These are phyloP conservation scores for Polyergus mexicanus DNA, from an alignment of 1,140 invertebrate species.

Conservation along the genomic window DNA sequence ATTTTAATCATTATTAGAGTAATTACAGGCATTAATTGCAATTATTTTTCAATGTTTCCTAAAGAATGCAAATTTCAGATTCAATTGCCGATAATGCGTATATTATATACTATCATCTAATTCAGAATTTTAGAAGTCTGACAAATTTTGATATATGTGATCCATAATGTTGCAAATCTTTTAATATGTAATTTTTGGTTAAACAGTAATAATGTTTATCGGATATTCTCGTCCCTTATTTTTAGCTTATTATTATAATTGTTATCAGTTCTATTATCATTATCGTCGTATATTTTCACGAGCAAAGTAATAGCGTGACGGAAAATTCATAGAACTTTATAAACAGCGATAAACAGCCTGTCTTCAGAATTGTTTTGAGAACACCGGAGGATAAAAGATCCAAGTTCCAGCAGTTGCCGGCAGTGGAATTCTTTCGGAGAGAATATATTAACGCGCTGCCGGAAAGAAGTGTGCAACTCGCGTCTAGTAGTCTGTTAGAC, in stretches of 20 bases:
- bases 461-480: conserved; percentile 18
- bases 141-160: neutral
- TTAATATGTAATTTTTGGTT: neutral
- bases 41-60: neutral
- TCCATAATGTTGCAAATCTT: neutral
- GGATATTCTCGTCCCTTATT: neutral
- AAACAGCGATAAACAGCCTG: neutral
- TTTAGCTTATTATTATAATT: neutral
- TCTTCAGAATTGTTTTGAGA: conserved; percentile 21
- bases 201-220: neutral
- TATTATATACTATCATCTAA: neutral
- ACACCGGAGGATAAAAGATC: neutral
- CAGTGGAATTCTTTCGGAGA: conserved; percentile 6
- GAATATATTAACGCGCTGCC: conserved; percentile 13
- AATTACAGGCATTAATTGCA: neutral
- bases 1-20: neutral
- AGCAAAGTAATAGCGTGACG: neutral
- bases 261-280: neutral
- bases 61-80: neutral
- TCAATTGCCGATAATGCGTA: neutral
- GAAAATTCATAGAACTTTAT: neutral
- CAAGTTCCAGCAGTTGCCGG: conserved; percentile 11
- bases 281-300: neutral
- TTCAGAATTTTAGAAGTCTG: neutral
- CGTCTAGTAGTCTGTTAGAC: conserved; percentile 53